Evolutionary conservation across 2,888 invertebrate species (phyloP).

Genomic region (Hirtodrosophila cameraria): DNA sequence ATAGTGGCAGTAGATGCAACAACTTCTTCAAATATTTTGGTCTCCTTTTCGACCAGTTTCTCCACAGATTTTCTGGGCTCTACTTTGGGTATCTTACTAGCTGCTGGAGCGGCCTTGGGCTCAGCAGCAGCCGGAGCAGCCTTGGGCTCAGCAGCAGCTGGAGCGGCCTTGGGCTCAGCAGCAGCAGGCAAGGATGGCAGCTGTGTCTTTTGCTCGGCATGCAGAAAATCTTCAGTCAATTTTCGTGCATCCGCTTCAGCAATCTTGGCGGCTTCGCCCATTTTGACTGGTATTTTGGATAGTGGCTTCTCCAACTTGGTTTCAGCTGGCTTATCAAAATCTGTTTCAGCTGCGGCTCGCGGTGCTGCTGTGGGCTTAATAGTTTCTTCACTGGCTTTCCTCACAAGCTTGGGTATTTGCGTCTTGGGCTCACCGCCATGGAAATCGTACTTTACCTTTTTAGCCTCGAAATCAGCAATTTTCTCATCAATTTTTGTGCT

Average conservation of each 20-base stretch:
- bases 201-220: slow-evolving; percentile 59
- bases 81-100: slow-evolving; percentile 71
- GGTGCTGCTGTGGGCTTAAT: slow-evolving; percentile 68
- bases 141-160: slow-evolving; percentile 62
- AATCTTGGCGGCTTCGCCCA: slow-evolving; percentile 30
- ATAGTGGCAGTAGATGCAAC: slow-evolving; percentile 56
- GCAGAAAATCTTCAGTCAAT: slow-evolving; percentile 66
- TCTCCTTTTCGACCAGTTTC: slow-evolving; percentile 51
- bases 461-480: slow-evolving; percentile 74
- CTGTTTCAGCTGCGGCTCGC: slow-evolving; percentile 54
- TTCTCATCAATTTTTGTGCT: slow-evolving; percentile 71
- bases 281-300: slow-evolving; percentile 69
- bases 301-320: slow-evolving; percentile 54
- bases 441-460: slow-evolving; percentile 75
- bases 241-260: slow-evolving; percentile 57
- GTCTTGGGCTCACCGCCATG: slow-evolving; percentile 74
- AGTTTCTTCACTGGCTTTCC: slow-evolving; percentile 51
- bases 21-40: slow-evolving; percentile 58
- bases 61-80: slow-evolving; percentile 68
- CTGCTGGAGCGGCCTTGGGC: slow-evolving; percentile 53
- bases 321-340: slow-evolving; percentile 51
- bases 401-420: slow-evolving; percentile 58
- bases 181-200: slow-evolving; percentile 9
- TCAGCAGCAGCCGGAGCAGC: too few relatives aligned
- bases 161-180: slow-evolving; percentile 48